phyloP scores from a whole-genome alignment of 2,113 vertebrate species.

The Myiozetetes cayanensis region DNA sequence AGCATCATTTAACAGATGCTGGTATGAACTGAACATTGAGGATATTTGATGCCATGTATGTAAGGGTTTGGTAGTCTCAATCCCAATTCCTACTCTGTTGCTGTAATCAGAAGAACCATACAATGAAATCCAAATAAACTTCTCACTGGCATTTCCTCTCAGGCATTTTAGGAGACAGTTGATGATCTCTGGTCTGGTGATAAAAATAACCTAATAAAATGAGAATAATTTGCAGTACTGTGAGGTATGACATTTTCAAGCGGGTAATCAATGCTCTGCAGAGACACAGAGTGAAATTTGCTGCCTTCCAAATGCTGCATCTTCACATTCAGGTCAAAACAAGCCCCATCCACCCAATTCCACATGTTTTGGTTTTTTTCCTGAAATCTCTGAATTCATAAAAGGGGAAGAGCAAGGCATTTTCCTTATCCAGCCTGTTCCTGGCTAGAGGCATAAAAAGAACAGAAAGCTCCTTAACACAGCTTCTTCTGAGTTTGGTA shows the following conservation, averaged over 20 bases:
- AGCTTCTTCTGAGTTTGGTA: not conserved
- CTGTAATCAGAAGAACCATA: not conserved
- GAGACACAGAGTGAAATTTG: not conserved
- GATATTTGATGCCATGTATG: not conserved
- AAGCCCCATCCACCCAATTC: not conserved
- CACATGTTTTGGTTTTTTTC: too few relatives aligned
- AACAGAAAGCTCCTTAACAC: not conserved
- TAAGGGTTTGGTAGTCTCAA: not conserved
- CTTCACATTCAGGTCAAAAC: not conserved
- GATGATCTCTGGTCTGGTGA: not conserved
- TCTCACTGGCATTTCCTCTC: not conserved
- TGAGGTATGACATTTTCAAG: not conserved
- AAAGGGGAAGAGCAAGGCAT: rapidly evolving
- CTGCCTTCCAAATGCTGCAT: not conserved
- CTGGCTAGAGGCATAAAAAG: not conserved
- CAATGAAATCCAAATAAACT: not conserved
- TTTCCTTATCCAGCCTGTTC: not conserved
- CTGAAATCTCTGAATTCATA: not conserved
- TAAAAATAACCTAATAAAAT: not conserved
- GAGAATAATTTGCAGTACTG: not conserved
- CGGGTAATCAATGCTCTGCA: not conserved
- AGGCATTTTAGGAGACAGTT: not conserved
- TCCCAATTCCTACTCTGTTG: not conserved
- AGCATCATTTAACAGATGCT: not conserved
- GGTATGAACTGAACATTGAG: not conserved